Conservation (phyloP, 2,888 invertebrate genomes). For the Brachypterus glaber region DNA sequence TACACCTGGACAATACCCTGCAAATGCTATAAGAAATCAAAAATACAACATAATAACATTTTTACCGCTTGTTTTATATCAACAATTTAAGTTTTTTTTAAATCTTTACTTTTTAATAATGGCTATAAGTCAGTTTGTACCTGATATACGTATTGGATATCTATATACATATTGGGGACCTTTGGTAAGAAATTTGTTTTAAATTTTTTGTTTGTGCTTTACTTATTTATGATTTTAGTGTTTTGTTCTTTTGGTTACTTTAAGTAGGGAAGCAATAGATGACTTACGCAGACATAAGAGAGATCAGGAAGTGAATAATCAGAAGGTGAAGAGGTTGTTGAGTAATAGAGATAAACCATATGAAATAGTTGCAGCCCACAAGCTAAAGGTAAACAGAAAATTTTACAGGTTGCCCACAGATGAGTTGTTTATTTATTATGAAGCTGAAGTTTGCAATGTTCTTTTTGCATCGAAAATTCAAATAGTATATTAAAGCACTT, state of each 20-base stretch:
- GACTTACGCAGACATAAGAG: constrained; percentile 86
- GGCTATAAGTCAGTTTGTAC: constrained; percentile 97
- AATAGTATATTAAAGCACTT: too few relatives aligned
- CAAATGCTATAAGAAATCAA: constrained; percentile 94
- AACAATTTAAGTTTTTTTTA: constrained; percentile 98
- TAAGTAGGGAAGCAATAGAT: constrained; percentile 94
- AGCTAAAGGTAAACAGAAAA: constrained; percentile 59
- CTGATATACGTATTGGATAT: constrained; percentile 91
- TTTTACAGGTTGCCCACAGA: too few relatives aligned
- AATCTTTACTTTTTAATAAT: constrained; percentile 97
- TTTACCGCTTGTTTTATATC: constrained; percentile 85
- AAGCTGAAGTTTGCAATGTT: too few relatives aligned
- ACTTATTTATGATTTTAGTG: constrained; percentile 41
- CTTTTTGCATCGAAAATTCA: too few relatives aligned
- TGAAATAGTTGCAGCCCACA: constrained; percentile 75
- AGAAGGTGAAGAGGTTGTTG: constrained; percentile 77
- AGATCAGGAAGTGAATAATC: constrained; percentile 93
- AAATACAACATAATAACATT: constrained; percentile 94
- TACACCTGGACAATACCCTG: constrained; percentile 76
- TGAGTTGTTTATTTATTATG: too few relatives aligned
- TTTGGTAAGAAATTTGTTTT: constrained; percentile 46
- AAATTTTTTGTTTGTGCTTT: constrained; percentile 5
- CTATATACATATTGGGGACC: constrained; percentile 99
- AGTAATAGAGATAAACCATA: constrained; percentile 44
- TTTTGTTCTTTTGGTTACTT: constrained; percentile 92